Conservation (phyloP, 2,113 vertebrate genomes). For the Eptesicus fuscus region DNA sequence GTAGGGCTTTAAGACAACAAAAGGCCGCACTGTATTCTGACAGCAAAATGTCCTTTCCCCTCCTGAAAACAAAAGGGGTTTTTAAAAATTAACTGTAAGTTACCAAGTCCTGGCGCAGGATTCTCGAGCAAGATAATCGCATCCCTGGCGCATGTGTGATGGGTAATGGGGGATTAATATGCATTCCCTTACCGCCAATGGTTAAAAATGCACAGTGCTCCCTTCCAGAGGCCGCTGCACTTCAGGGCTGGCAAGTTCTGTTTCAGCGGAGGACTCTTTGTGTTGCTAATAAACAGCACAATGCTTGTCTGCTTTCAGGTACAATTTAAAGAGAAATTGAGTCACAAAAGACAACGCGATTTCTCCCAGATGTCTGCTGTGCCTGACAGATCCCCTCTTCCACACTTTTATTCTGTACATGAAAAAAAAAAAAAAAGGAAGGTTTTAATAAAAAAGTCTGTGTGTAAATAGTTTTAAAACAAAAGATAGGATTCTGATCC, state of each 20-base stretch:
- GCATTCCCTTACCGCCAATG: not conserved
- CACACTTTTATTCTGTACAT: not conserved
- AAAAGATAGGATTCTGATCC: not conserved
- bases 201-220: not conserved
- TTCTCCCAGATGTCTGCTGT: not conserved
- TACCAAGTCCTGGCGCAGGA: not conserved
- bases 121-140: not conserved
- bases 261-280: not conserved
- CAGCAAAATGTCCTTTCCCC: not conserved
- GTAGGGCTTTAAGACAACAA: not conserved
- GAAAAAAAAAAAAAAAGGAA: not conserved
- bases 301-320: not conserved
- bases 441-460: not conserved
- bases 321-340: slow-evolving; percentile 40
- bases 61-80: not conserved
- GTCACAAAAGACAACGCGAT: not conserved
- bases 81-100: not conserved
- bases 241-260: not conserved
- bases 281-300: not conserved
- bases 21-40: not conserved
- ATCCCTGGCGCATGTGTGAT: not conserved
- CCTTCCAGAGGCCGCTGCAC: not conserved
- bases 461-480: not conserved
- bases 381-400: too few relatives aligned
- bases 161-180: not conserved